Conservation (phyloP, 1,140 invertebrate genomes). For the silkworm (Bombyx mori) region DNA sequence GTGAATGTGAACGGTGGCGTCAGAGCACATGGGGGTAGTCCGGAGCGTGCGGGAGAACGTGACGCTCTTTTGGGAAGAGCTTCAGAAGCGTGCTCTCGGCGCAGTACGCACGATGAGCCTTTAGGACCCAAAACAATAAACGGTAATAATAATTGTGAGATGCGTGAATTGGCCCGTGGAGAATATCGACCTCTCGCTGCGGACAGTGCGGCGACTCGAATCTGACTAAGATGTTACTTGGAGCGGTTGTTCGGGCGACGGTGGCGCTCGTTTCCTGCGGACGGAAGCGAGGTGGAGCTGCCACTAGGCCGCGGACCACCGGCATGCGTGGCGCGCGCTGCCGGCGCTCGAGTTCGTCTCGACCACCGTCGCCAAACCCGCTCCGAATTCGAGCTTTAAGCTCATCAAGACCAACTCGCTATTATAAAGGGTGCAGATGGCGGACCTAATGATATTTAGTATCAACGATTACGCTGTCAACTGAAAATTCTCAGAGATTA, state of each 20-base stretch:
- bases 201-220: constrained; percentile 72
- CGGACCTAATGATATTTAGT: background rate
- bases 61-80: constrained; percentile 71
- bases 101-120: constrained; percentile 71
- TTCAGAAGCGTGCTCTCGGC: constrained; percentile 61
- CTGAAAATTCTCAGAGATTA: constrained; percentile 29
- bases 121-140: constrained; percentile 74
- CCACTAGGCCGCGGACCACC: constrained; percentile 58
- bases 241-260: constrained; percentile 74
- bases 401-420: background rate
- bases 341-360: constrained; percentile 48
- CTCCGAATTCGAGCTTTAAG: constrained; percentile 64
- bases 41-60: constrained; percentile 65
- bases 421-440: background rate
- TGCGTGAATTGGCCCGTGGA: constrained; percentile 73
- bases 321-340: constrained; percentile 38
- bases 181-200: constrained; percentile 70
- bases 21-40: constrained; percentile 56
- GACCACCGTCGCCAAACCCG: constrained; percentile 60
- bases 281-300: constrained; percentile 67
- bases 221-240: constrained; percentile 77
- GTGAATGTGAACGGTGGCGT: constrained; percentile 67
- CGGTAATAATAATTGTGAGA: constrained; percentile 84
- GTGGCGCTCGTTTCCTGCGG: constrained; percentile 65
- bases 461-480: constrained; percentile 25